Base-by-base conservation (phyloP, 2,113 vertebrate genomes). In the Colistium nudipinnis region DNA sequence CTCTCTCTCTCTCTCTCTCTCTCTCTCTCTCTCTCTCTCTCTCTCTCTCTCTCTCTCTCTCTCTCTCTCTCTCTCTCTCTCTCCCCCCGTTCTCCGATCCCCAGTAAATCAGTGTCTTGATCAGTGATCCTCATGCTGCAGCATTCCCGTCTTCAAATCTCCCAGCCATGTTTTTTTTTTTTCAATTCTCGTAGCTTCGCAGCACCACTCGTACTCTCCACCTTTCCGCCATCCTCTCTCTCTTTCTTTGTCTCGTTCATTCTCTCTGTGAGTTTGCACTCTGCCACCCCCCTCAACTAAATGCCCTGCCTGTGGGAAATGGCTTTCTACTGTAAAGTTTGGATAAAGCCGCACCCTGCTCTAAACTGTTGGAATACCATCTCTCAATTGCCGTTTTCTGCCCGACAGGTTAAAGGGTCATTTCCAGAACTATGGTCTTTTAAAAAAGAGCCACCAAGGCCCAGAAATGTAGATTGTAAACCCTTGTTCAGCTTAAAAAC, bases 311-410 rank as follows among this genome's bases (percentile, higher is more conserved):
- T 63, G 14, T 28, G 25, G 61, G 35, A 80, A 75, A 70, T 61
- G 17, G 17, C 48, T 69, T 33, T 70, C 35, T 19, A 38, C 43
- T 63, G 55, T 70, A 68, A 76, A 80, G 52, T 78, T 39, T 72
- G 41, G 57, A 69, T 74, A 52, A 60, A 82, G 52, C 52, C 59
- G 51, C 78, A 56, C 65, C 69, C 57, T 62, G 38, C 70, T 88
- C 54, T 69, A 60, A 41, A 41, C 36, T 77, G 33, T 68, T 85
- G 70, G 52, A 80, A 68, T 39, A 70, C 4, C 14, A 41, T 63
- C 38, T 67, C 14, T 55, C n/a, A n/a, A n/a, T n/a, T n/a, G n/a
- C n/a, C n/a, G n/a, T n/a, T n/a, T n/a, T n/a, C n/a, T n/a, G n/a
- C n/a, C n/a, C n/a, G n/a, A n/a, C n/a, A n/a, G n/a, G n/a, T n/a